These are phyloP conservation scores for Nesospiza acunhae DNA, from an alignment of 2,113 vertebrate species.

Conservation along the genomic window DNA sequence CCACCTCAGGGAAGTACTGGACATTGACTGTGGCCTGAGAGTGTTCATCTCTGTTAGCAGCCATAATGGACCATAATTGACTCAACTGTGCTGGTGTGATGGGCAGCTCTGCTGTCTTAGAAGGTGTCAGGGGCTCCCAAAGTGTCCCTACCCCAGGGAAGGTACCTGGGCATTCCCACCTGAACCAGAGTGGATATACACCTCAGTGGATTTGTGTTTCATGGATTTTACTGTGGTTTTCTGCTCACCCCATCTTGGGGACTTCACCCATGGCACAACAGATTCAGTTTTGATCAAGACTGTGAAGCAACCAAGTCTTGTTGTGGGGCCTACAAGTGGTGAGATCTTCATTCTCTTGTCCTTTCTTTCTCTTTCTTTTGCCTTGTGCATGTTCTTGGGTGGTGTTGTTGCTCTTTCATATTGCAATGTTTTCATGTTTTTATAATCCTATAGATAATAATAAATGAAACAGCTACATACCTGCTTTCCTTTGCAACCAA, in stretches of 20 bases:
- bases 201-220: background rate
- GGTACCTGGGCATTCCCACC: background rate
- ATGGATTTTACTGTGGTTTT: background rate
- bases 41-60: background rate
- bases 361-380: background rate
- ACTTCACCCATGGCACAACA: accelerated
- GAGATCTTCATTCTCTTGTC: background rate
- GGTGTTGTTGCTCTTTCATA: background rate
- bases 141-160: accelerated
- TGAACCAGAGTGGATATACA: background rate
- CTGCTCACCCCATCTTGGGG: accelerated
- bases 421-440: background rate
- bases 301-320: background rate
- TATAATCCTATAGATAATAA: background rate
- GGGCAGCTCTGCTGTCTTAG: background rate
- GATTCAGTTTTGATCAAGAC: background rate
- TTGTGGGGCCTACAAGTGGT: accelerated
- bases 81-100: background rate
- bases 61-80: background rate
- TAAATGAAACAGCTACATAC: background rate
- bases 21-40: background rate
- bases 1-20: background rate
- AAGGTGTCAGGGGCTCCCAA: background rate
- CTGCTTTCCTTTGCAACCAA: background rate
- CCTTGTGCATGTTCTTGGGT: background rate